Base-by-base conservation (phyloP, 2,888 invertebrate genomes). In the Pyrgus malvae region DNA sequence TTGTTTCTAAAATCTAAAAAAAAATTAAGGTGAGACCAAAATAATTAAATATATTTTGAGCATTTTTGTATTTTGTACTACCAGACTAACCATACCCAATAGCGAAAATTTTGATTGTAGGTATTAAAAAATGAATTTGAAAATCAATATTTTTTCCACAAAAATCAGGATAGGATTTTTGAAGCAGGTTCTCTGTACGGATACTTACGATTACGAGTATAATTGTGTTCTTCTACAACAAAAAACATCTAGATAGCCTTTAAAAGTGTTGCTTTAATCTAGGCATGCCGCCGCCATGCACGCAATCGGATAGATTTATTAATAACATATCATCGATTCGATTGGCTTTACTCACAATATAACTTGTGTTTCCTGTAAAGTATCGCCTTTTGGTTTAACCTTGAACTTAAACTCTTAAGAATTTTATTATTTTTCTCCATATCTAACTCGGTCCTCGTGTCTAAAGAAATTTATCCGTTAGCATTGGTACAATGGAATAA, bases 201-300 rank as follows among this genome's bases (percentile, higher is more conserved):
- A 66, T 48, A 38, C 23, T 46, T 21, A 48, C 41, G 54, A 25
- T 46, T 21, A 48, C 41, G 54, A 25, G 42, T 14, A 33, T 37
- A 25, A 31, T 23, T 56, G 48, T 48, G 57, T 57, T 41, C 21
- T 38, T 45, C 57, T 56, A 63, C 62, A 62, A n/a, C n/a, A n/a
- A n/a, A 64, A 62, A 58, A 60, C 38, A 48, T 56, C 49, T 53
- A 55, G 55, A 56, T 53, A 58, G 67, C 65, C 64, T 64, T 17
- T 60, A 61, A 66, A 58, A 66, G 67, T 66, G 64, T 66, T 64
- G 68, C 66, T 69, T 65, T 63, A 60, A 61, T 60, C 60, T 57
- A 61, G 67, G 68, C 68, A 68, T 68, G 65, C 58, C 57, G 62
- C 60, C 33, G 58, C 60, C 62, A 61, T 62, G 65, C 66, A 67